Evolutionary conservation across 1,140 invertebrate genomes (phyloP).

Genomic region (Leptestheria dahalacensis): DNA sequence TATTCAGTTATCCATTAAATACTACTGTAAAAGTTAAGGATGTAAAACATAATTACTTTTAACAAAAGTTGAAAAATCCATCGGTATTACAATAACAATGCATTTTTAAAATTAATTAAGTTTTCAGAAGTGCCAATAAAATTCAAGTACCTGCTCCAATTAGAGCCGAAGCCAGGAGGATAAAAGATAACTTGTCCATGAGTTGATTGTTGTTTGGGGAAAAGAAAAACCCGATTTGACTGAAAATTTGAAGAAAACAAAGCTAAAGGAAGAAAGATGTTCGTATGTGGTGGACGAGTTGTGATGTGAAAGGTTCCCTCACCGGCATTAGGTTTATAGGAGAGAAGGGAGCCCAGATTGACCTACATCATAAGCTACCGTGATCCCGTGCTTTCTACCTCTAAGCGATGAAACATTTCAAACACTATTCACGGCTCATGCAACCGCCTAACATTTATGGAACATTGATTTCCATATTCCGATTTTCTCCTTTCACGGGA

Average conservation of each 20-base stretch:
- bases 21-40: neutral
- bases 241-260: neutral
- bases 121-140: no score
- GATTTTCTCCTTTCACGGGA: no score
- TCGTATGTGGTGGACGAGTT: neutral
- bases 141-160: no score
- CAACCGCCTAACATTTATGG: no score
- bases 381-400: neutral
- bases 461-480: neutral
- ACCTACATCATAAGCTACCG: neutral
- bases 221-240: no score
- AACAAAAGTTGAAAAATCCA: no score
- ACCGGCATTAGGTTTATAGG: neutral
- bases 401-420: neutral
- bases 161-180: no score
- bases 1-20: neutral
- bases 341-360: neutral
- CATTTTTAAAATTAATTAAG: no score
- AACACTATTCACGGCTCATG: no score
- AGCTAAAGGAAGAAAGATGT: conserved; percentile 3
- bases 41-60: neutral
- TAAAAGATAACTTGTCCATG: no score
- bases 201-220: no score
- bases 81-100: no score
- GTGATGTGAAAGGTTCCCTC: neutral